These are phyloP conservation scores for Nebria salina DNA, from an alignment of 2,888 invertebrate genomes.

Conservation along the genomic window DNA sequence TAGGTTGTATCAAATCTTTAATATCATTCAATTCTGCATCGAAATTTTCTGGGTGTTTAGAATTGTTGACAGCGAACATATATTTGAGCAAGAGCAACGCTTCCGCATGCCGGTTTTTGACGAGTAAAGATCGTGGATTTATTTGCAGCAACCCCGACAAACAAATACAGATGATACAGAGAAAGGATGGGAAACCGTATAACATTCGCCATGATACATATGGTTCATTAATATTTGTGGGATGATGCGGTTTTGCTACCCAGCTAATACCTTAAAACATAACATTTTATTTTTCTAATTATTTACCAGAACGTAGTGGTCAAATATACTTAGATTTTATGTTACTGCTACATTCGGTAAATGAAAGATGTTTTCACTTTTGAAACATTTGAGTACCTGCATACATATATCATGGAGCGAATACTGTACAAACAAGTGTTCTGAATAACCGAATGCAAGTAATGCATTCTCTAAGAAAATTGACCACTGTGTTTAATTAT, in stretches of 20 bases:
- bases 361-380: too few species aligned
- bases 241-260: neutral
- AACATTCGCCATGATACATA: slow-evolving; percentile 61
- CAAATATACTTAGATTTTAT: neutral
- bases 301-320: neutral
- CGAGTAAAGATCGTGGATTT: slow-evolving; percentile 61
- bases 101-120: slow-evolving; percentile 56
- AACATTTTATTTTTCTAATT: neutral
- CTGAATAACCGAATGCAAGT: too few species aligned
- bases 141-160: slow-evolving; percentile 24
- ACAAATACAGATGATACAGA: slow-evolving; percentile 52
- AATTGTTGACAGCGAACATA: slow-evolving; percentile 64
- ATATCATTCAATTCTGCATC: slow-evolving; percentile 51
- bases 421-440: too few species aligned
- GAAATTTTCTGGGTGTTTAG: slow-evolving; percentile 61
- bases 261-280: slow-evolving; percentile 42
- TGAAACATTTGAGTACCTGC: too few species aligned
- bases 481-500: neutral
- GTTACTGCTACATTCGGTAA: too few species aligned
- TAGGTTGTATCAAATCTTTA: slow-evolving; percentile 51
- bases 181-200: slow-evolving; percentile 59
- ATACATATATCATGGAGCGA: too few species aligned
- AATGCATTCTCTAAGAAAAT: neutral
- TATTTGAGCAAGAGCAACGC: slow-evolving; percentile 60
- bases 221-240: neutral